Percentiles rank a stretch among this genome's conserved stretches.
These are phyloP conservation scores for Dryomyza anilis DNA, from an alignment of 2,888 invertebrate species.

Conservation along the genomic window DNA sequence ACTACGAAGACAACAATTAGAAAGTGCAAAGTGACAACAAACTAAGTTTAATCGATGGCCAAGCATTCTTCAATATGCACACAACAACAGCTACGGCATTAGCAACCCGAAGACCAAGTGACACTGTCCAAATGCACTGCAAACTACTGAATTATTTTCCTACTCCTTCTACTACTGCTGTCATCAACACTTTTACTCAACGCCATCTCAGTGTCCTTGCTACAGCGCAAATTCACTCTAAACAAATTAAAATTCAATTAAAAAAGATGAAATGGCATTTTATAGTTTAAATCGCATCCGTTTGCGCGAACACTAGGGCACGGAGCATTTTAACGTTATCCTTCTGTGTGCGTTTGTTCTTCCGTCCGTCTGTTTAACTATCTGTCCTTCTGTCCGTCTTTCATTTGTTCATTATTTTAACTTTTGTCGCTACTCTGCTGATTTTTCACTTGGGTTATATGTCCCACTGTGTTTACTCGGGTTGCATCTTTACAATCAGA, in stretches of 20 bases:
- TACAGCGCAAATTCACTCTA: slow-evolving; percentile 49
- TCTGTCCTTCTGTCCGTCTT: no score
- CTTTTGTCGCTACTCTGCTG: no score
- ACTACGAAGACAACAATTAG: no score
- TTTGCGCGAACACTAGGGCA: slow-evolving; percentile 1
- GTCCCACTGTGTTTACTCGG: no score
- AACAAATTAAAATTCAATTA: slow-evolving; percentile 60
- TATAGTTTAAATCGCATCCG: slow-evolving; percentile 40
- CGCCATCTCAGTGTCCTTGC: slow-evolving; percentile 27
- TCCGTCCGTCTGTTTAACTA: no score
- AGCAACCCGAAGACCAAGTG: neutral
- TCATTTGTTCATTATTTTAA: no score
- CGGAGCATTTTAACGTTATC: slow-evolving; percentile 1
- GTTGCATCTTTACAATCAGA: no score
- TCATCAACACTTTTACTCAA: no score
- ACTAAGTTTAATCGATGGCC: slow-evolving; percentile 53
- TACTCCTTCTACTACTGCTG: no score
- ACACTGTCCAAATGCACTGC: neutral
- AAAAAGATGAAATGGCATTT: slow-evolving; percentile 57
- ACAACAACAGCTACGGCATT: neutral
- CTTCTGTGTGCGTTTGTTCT: no score
- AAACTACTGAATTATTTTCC: neutral
- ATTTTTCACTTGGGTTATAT: no score
- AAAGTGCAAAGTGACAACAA: slow-evolving; percentile 46
- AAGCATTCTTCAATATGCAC: slow-evolving; percentile 39